Base-by-base conservation (phyloP, 2,797 vertebrate species). In the Danio jaintianensis region DNA sequence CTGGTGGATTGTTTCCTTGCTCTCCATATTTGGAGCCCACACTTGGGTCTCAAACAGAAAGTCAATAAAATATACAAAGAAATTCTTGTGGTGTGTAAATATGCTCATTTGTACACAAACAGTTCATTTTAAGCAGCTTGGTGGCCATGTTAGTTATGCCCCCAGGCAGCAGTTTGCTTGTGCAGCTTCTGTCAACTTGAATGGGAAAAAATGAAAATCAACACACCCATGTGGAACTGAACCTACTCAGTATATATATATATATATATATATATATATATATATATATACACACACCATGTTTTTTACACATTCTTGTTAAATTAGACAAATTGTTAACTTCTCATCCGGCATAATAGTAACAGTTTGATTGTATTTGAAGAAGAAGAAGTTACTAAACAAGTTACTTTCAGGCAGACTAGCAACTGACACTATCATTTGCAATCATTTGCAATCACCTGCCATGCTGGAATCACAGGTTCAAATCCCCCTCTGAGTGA, bases 61-160 rank as follows among this genome's bases (percentile, higher is more conserved):
- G 4, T 50, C 48, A 22, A 76, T 66, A 76, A 76, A 66, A 64
- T 53, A 12, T 50, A 38, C 43, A 75, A 75, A 62, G 7, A 42
- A 7, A 55, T 45, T 40, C 16, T 62, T 52, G 73, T 11, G 59
- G 29, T 52, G 58, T 52, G 58, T 13, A 50, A 29, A 61, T 45
- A 52, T 22, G 73, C 29, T 42, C 59, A 75, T 42, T 20, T 75
- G 7, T 75, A 48, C 15, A 48, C 15, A 61, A 48, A 22, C 52
- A 48, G 22, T 48, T 15, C 15, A 13, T 29, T 62, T 47, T 48
- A 48, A 61, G 72, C 72, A 48, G 72, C 22, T 58, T 4, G 4
- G 70, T 45, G 71, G 42, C 43, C 15, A 48, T 53, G 22, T 69
- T n/a, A 62, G 12, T 22, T 42, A 22, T 56, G 18, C 20, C 70